phyloP scores from a whole-genome alignment of 2,888 invertebrate genomes.

The Apamea sordens region DNA sequence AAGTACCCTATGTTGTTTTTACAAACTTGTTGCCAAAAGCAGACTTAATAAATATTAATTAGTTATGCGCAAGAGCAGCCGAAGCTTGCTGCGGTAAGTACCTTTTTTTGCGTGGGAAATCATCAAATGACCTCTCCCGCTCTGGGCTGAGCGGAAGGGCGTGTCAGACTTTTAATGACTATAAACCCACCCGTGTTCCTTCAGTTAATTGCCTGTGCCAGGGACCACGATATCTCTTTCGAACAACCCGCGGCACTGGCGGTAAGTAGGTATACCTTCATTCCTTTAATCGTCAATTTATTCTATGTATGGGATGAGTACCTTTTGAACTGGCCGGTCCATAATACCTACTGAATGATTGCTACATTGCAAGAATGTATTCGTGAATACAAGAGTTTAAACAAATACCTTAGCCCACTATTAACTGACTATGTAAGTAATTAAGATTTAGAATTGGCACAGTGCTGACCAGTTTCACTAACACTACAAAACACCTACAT shows the following conservation, averaged over 20 bases:
- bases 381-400: constrained; percentile 9
- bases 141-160: too few relatives aligned
- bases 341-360: constrained; percentile 14
- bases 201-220: too few relatives aligned
- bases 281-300: constrained; percentile 9
- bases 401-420: background rate
- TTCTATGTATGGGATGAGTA: constrained; percentile 2
- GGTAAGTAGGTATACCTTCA: too few relatives aligned
- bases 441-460: background rate
- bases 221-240: too few relatives aligned
- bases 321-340: background rate
- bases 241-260: too few relatives aligned
- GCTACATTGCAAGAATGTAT: background rate
- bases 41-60: constrained; percentile 8
- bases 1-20: background rate
- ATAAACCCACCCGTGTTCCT: too few relatives aligned
- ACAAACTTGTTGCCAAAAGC: background rate
- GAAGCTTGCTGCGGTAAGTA: too few relatives aligned
- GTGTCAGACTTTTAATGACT: too few relatives aligned
- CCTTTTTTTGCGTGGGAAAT: too few relatives aligned
- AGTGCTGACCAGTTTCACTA: background rate
- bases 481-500: too few relatives aligned
- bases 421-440: constrained; percentile 2
- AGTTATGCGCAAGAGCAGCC: constrained; percentile 10
- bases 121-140: too few relatives aligned